Evolutionary conservation across 2,113 vertebrate genomes (phyloP).

Genomic region (Perognathus longimembris): DNA sequence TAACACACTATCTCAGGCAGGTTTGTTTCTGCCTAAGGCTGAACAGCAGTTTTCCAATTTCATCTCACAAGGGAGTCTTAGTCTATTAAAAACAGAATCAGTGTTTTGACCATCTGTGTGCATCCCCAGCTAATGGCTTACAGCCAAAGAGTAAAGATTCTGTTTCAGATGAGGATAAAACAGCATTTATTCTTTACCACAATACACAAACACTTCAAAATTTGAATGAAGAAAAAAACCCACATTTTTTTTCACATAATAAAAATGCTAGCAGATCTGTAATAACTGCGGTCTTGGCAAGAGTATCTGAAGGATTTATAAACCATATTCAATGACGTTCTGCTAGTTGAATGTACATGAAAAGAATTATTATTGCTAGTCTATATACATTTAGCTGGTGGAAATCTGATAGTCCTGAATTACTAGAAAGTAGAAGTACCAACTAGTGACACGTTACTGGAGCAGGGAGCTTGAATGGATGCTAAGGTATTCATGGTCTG

Average conservation of each 20-base stretch:
- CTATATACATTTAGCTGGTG: neutral
- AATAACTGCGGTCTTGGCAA: neutral
- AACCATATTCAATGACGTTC: neutral
- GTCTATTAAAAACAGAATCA: neutral
- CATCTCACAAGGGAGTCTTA: neutral
- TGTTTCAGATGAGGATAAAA: neutral
- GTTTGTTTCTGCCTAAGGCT: neutral
- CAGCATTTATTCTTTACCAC: neutral
- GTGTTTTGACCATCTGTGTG: neutral
- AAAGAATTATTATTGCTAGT: neutral
- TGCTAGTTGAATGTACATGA: neutral
- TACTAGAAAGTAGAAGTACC: neutral
- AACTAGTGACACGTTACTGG: no score
- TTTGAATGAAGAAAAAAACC: neutral
- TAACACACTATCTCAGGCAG: neutral
- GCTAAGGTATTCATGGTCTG: no score
- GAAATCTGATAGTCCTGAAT: neutral
- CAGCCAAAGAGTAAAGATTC: neutral
- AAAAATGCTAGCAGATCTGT: neutral
- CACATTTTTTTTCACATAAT: neutral
- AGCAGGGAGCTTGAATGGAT: neutral
- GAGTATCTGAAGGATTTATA: neutral
- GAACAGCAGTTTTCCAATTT: neutral
- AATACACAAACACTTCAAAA: neutral
- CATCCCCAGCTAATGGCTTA: neutral